These are phyloP conservation scores for Pomatorhinus ruficollis DNA, from an alignment of 2,113 vertebrate species.

Conservation along the genomic window DNA sequence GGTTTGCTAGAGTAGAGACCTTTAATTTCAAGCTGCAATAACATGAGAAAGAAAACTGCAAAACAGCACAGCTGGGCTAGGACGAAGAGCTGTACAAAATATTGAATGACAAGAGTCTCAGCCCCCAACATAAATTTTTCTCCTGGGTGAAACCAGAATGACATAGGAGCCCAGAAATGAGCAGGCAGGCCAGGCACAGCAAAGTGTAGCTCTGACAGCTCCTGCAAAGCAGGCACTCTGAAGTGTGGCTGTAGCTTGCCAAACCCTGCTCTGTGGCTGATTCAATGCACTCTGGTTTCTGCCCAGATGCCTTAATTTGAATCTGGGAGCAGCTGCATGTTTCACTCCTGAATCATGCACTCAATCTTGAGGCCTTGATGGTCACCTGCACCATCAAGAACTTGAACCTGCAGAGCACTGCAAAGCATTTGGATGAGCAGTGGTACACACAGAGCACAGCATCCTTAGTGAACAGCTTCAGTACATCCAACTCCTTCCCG, in stretches of 20 bases:
- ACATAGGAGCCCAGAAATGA: background rate
- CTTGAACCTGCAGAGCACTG: background rate
- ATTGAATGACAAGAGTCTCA: background rate
- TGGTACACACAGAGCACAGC: background rate
- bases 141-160: background rate
- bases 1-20: background rate
- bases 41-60: background rate
- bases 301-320: background rate
- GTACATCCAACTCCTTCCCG: fast-evolving
- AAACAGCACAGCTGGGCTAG: background rate
- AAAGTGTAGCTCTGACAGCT: background rate
- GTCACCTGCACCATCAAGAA: background rate
- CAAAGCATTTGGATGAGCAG: background rate
- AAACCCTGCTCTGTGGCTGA: background rate
- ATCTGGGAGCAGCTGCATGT: background rate
- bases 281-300: background rate
- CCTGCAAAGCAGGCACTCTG: background rate
- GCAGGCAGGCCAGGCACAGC: background rate
- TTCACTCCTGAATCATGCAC: background rate
- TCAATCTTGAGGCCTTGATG: too few species aligned
- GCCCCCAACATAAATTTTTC: background rate
- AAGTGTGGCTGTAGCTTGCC: background rate
- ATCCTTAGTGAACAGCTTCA: background rate
- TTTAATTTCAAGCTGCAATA: background rate
- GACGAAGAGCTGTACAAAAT: background rate